Percentiles rank a stretch among this genome's conserved stretches.
Evolutionary conservation across 2,113 vertebrate species (phyloP).

Genomic region (Mormoops blainvillei): DNA sequence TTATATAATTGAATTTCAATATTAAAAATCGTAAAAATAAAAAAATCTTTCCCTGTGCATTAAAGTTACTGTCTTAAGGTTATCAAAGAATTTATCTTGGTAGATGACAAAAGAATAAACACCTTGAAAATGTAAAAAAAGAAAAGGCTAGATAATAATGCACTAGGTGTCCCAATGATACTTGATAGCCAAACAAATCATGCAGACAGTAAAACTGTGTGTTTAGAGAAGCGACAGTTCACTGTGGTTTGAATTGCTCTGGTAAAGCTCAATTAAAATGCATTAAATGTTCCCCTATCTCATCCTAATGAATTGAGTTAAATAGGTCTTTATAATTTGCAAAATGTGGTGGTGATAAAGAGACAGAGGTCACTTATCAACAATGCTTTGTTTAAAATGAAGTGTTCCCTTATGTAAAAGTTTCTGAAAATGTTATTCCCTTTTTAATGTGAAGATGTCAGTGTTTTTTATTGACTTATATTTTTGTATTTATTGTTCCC

Average conservation of each 20-base stretch:
- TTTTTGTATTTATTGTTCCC: slow-evolving; percentile 49
- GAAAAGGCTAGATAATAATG: background rate
- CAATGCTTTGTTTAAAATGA: slow-evolving; percentile 6
- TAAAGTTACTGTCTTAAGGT: background rate
- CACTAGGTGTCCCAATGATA: background rate
- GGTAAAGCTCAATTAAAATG: slow-evolving; percentile 35
- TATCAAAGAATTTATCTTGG: background rate
- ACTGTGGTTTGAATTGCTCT: background rate
- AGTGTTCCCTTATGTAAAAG: background rate
- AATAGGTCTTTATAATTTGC: slow-evolving; percentile 11
- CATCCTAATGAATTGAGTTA: background rate
- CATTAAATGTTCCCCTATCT: background rate
- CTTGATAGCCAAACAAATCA: background rate
- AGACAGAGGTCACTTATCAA: background rate
- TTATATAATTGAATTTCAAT: background rate
- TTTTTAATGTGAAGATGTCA: slow-evolving; percentile 39
- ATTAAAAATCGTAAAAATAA: background rate
- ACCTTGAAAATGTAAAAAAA: background rate
- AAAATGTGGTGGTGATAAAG: background rate
- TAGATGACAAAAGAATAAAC: background rate
- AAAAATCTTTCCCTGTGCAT: background rate
- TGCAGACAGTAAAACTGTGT: background rate
- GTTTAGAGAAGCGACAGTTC: background rate
- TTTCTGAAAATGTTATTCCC: slow-evolving; percentile 23
- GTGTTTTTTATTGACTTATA: slow-evolving; percentile 45